Evolutionary conservation across 2,888 invertebrate genomes (phyloP).

Genomic region (Meandrusa payeni): DNA sequence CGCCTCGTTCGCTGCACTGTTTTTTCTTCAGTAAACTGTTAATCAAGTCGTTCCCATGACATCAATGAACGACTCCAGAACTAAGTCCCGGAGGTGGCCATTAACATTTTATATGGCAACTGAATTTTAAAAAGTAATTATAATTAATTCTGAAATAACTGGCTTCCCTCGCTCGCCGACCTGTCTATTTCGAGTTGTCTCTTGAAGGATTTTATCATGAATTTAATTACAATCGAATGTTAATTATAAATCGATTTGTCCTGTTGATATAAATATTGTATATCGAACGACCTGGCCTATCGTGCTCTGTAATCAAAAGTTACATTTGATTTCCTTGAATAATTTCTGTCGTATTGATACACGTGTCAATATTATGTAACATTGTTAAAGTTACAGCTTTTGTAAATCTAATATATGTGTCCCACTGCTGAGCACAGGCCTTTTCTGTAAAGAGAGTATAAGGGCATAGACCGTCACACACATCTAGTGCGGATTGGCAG

Average conservation of each 20-base stretch:
- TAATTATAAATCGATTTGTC: constrained; percentile 8
- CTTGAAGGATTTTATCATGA: constrained; percentile 6
- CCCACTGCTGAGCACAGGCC: no score
- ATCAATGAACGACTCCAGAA: not conserved
- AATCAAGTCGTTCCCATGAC: no score
- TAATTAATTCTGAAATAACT: constrained; percentile 2
- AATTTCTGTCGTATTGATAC: no score
- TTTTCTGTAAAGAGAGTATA: no score
- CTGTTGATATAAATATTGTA: not conserved
- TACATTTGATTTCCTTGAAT: no score
- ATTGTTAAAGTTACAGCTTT: no score
- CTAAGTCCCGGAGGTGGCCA: not conserved
- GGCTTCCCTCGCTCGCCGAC: not conserved
- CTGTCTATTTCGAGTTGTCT: not conserved
- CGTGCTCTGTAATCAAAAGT: not conserved
- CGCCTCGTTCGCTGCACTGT: no score
- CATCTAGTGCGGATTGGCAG: no score
- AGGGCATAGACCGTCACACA: no score
- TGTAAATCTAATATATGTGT: no score
- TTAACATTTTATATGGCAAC: not conserved
- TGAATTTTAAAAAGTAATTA: not conserved
- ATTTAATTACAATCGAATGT: constrained; percentile 5
- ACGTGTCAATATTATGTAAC: no score
- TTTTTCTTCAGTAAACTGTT: no score
- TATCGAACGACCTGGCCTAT: not conserved